Evolutionary conservation across 1,140 invertebrate species (phyloP).

Genomic region (Apis laboriosa): DNA sequence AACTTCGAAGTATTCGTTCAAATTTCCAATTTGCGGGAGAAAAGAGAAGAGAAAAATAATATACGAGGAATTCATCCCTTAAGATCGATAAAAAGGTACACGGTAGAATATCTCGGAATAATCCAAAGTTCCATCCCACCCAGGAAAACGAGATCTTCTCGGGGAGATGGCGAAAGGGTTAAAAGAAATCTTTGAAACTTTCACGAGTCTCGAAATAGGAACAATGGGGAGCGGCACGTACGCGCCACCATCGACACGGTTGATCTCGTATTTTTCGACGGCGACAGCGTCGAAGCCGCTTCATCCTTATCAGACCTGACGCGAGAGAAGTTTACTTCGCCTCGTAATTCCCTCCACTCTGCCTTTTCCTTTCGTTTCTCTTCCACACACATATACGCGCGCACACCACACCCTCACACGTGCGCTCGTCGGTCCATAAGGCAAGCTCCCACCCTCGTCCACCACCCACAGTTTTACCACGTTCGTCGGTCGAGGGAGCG

Average conservation of each 20-base stretch:
- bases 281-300: conserved; percentile 68
- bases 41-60: no score
- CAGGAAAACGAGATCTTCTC: background rate
- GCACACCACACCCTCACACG: background rate
- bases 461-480: background rate
- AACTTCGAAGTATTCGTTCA: no score
- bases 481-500: background rate
- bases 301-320: conserved; percentile 70
- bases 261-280: conserved; percentile 68
- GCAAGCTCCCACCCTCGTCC: background rate
- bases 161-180: background rate
- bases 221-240: conserved; percentile 5
- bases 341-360: conserved; percentile 54
- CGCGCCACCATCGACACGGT: background rate
- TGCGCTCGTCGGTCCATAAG: background rate
- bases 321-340: conserved; percentile 62
- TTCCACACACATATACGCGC: background rate
- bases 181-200: conserved; percentile 32
- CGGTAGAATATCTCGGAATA: no score
- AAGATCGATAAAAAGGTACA: no score
- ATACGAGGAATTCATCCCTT: no score
- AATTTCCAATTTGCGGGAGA: no score
- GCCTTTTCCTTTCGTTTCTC: background rate
- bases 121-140: no score
- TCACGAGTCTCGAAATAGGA: background rate